Evolutionary conservation across 1,140 invertebrate species (phyloP).

Genomic region (Metopolophium dirhodum): DNA sequence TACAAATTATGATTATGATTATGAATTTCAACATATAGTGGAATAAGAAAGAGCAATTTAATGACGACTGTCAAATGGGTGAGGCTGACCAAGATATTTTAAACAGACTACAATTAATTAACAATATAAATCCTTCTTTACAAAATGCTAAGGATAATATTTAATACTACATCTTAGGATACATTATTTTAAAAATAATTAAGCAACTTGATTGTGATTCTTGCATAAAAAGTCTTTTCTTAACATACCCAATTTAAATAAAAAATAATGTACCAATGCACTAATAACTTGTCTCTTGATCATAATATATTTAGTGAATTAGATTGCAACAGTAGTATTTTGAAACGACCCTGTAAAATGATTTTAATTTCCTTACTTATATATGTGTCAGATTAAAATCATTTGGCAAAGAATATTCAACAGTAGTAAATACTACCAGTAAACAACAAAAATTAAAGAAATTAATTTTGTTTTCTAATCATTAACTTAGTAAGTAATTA

Average conservation of each 20-base stretch:
- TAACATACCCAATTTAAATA: slow-evolving; percentile 2
- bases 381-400: background rate
- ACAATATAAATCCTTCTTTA: too few species aligned
- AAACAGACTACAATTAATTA: too few species aligned
- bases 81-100: too few species aligned
- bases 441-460: background rate
- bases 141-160: too few species aligned
- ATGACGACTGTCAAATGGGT: too few species aligned
- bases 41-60: too few species aligned
- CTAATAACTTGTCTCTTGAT: background rate
- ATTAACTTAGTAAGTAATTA: background rate
- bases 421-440: background rate
- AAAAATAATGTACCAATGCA: slow-evolving; percentile 21
- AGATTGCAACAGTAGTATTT: background rate
- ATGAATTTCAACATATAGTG: too few species aligned
- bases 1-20: too few species aligned
- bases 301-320: background rate
- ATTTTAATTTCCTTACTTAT: background rate
- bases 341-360: background rate
- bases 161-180: too few species aligned
- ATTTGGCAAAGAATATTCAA: background rate
- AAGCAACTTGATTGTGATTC: too few species aligned
- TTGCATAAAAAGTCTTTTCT: too few species aligned
- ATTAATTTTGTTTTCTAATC: slow-evolving; percentile 20
- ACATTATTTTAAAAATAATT: too few species aligned